Base-by-base conservation (phyloP, 2,888 invertebrate genomes). In the Tinea pellionella region DNA sequence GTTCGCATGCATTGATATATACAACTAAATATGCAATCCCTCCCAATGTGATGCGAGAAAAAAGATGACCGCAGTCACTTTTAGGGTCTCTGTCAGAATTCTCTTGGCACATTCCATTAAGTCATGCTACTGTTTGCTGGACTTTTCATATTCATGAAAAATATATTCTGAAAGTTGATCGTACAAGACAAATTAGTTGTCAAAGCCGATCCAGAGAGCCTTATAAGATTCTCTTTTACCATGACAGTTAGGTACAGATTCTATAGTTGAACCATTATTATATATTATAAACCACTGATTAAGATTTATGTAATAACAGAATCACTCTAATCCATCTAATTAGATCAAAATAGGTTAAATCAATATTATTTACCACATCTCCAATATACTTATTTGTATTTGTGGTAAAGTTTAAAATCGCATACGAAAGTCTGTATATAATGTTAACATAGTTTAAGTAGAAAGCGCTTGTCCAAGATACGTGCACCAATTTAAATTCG, bases 401-500 rank as follows among this genome's bases (percentile, higher is more conserved):
- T n/a, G n/a, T n/a, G n/a, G n/a, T n/a, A n/a, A n/a, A 6, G 24
- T 24, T 24, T 24, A 24, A 24, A 24, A 24, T 24, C 24, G 6
- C 6, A 37, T 37, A 37, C 9, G 4, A 37, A 37, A 37, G 37
- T 37, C 37, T 37, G 37, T 37, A 6, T 37, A n/a, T 37, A 2
- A 37, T 37, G 37, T 47, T 47, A 47, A 47, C 47, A 47, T 9
- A 47, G 47, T 47, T 47, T 18, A 53, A 24, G 24, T 53, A 53
- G 53, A 53, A 53, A 53, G 53, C 24, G n/a, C 6, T 53, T 53
- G 24, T 53, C 18, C 6, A 53, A 53, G 53, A 7, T 18, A 24
- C 59, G 47, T 29, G 59, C 59, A 59, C 59, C 30, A 84, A 78
- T 82, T 84, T 77, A 73, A 69, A 75, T 75, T 72, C 66, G 66